Conservation (phyloP, 2,797 vertebrate species). For the Haliaeetus albicilla region DNA sequence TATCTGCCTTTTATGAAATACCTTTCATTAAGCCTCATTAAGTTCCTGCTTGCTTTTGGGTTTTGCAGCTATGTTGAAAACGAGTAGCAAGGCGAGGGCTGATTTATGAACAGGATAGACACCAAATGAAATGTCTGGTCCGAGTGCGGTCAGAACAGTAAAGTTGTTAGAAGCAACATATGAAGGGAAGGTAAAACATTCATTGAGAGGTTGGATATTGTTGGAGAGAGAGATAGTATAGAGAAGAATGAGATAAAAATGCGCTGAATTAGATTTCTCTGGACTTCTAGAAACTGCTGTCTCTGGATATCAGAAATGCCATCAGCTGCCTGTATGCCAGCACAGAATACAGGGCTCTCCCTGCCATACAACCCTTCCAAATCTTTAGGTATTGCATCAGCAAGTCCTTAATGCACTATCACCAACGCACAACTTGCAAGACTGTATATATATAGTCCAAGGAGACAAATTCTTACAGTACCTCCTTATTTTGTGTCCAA, state of each 20-base stretch:
- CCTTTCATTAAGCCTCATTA: not conserved
- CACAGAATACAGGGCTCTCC: not conserved
- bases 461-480: not conserved
- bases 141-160: not conserved
- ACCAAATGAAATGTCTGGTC: too few species aligned
- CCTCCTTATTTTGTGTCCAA: not conserved
- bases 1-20: not conserved
- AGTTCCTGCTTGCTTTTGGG: not conserved
- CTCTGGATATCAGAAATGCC: not conserved
- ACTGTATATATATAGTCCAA: not conserved
- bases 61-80: not conserved
- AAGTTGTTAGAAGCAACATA: not conserved
- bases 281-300: not conserved
- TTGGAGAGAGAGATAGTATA: not conserved
- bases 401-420: not conserved
- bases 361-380: not conserved
- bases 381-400: not conserved
- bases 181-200: not conserved
- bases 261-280: not conserved
- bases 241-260: not conserved
- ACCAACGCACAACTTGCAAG: not conserved
- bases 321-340: not conserved
- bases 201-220: too few species aligned
- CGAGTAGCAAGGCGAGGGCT: accelerated
- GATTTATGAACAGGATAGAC: accelerated